phyloP scores from a whole-genome alignment of 2,888 invertebrate genomes.

The Ennomos fuscantarius region DNA sequence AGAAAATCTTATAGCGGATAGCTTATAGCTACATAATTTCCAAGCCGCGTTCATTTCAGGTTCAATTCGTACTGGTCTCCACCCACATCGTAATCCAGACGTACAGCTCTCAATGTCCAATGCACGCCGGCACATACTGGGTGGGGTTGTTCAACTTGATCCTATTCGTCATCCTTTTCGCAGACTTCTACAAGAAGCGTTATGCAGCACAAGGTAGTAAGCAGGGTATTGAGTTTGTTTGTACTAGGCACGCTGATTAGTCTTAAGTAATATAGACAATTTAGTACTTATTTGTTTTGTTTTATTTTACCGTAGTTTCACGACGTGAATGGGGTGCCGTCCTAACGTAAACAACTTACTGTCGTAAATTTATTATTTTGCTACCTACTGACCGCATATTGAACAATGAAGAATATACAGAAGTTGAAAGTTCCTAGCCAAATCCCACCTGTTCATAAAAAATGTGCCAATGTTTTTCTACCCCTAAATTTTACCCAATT shows the following conservation, averaged over 20 bases:
- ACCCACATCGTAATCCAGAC: slow-evolving; percentile 48
- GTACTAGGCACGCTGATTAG: slow-evolving; percentile 1
- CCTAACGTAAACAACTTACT: too few relatives aligned
- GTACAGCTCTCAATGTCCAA: slow-evolving; percentile 49
- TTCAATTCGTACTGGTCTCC: slow-evolving; percentile 50
- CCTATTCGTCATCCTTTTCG: slow-evolving; percentile 49
- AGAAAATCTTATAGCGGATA: too few relatives aligned
- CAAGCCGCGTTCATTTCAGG: slow-evolving; percentile 39
- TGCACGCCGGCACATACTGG: slow-evolving; percentile 48
- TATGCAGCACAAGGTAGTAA: slow-evolving; percentile 27
- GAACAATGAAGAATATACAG: too few relatives aligned
- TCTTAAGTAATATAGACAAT: too few relatives aligned
- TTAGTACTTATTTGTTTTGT: background rate
- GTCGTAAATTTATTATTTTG: too few relatives aligned
- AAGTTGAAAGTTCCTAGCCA: too few relatives aligned
- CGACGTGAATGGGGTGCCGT: background rate
- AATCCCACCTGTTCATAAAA: too few relatives aligned
- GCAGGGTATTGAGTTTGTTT: slow-evolving; percentile 17
- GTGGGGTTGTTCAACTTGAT: slow-evolving; percentile 44
- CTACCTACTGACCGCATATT: too few relatives aligned
- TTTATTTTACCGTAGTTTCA: background rate
- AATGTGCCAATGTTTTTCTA: too few relatives aligned
- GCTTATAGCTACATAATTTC: too few relatives aligned
- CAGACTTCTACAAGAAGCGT: slow-evolving; percentile 49
- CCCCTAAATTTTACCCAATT: too few relatives aligned